A percentile compares a stretch with the other conserved stretches of the same genome.
Evolutionary conservation across 2,888 invertebrate species (phyloP).

Genomic region (Dione juno): DNA sequence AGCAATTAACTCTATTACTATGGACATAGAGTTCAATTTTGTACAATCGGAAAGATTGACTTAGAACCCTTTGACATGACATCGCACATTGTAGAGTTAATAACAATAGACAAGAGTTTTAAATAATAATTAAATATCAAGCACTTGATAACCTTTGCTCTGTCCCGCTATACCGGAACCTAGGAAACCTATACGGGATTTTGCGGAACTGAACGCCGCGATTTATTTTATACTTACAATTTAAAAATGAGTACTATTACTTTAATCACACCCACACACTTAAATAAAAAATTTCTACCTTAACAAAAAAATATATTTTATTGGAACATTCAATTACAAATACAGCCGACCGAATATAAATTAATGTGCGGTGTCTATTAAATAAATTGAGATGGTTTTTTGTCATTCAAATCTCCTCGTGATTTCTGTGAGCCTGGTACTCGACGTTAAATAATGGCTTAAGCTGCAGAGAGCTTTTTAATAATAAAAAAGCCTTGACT

Average conservation of each 20-base stretch:
- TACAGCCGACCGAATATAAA: slow-evolving; percentile 11
- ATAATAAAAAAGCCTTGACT: background rate
- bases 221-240: too few species aligned
- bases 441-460: slow-evolving; percentile 23
- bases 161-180: too few species aligned
- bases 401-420: slow-evolving; percentile 37
- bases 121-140: too few species aligned
- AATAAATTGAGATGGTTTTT: slow-evolving; percentile 40
- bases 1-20: slow-evolving; percentile 11
- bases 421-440: slow-evolving; percentile 44
- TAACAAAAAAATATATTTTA: background rate
- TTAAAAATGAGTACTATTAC: background rate
- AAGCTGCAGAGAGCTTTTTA: slow-evolving; percentile 39
- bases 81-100: slow-evolving; percentile 7
- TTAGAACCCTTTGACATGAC: slow-evolving; percentile 28
- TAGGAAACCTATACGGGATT: too few species aligned
- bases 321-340: background rate
- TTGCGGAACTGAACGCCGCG: too few species aligned
- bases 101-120: background rate
- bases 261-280: background rate
- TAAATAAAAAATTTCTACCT: background rate
- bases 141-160: too few species aligned
- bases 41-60: background rate
- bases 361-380: slow-evolving; percentile 16
- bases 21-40: slow-evolving; percentile 4